Base-by-base conservation (phyloP, 2,888 invertebrate genomes). In the Tetanocera ferruginea region DNA sequence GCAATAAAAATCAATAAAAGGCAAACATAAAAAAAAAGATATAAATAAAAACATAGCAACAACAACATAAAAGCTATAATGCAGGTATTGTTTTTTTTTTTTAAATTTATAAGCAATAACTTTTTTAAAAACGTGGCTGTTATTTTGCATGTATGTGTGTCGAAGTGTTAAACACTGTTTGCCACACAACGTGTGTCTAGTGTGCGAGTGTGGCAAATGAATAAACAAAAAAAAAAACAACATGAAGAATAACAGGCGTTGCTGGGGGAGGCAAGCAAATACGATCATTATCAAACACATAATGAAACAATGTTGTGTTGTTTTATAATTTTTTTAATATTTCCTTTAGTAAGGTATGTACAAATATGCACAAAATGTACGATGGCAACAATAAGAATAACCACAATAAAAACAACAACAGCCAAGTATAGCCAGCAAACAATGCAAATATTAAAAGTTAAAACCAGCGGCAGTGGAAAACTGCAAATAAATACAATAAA, bases 101-200 rank as follows among this genome's bases (percentile, higher is more conserved):
- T 37, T 8, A 37, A 37, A 8, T 37, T 5, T 6, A 43, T 14
- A 43, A 43, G 1, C 11, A 43, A 43, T 43, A 14, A 6, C 11
- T 43, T 43, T 43, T 11, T 11, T 14, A 43, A 43, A 43, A 43
- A 43, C 43, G 43, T 43, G 43, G 43, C 43, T 43, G 43, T 3
- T 43, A 14, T 11, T 11, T 43, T 43, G 11, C 43, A 43, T 43
- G 43, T 1, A 11, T 43, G 43, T 14, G 14, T 43, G 43, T 43
- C 43, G 43, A 43, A 80, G 70, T 70, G 70, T 77, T 76, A 76
- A 78, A 76, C 77, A 69, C 52, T 77, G 74, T n/a, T 76, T 66
- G 60, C 51, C 73, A 71, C 3, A 76, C 49, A 11, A 28, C 55
- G 37, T 19, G 62, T 60, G 43, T 23, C 23, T 23, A 28, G 37